A percentile compares a stretch with the other conserved stretches of the same genome.
phyloP scores from a whole-genome alignment of 2,113 vertebrate species.

The Oreotragus oreotragus region DNA sequence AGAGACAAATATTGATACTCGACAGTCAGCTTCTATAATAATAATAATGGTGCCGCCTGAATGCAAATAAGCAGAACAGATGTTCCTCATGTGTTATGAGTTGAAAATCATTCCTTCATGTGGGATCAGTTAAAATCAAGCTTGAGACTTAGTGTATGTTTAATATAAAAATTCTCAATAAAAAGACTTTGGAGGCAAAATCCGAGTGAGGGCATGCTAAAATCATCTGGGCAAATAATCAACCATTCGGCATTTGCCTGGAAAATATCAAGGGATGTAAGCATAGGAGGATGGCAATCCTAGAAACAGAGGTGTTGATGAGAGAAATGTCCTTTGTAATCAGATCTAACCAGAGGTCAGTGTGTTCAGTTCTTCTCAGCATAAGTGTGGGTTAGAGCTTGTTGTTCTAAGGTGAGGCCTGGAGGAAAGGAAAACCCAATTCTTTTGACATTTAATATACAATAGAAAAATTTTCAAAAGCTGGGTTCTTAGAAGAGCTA shows the following conservation, averaged over 20 bases:
- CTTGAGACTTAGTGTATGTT: conserved; percentile 62
- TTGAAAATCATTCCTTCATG: conserved; percentile 66
- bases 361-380: neutral
- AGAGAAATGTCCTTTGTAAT: conserved; percentile 45
- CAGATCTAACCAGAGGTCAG: neutral
- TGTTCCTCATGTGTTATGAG: conserved; percentile 66
- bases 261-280: conserved; percentile 31
- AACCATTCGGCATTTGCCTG: conserved; percentile 25
- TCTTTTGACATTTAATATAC: conserved; percentile 7
- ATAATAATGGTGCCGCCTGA: conserved; percentile 23
- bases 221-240: conserved; percentile 55
- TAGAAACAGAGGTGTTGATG: conserved; percentile 18
- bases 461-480: conserved; percentile 12
- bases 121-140: conserved; percentile 71
- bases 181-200: conserved; percentile 59
- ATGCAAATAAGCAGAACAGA: conserved; percentile 70
- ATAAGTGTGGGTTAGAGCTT: neutral
- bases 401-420: neutral
- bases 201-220: conserved; percentile 9
- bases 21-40: conserved; percentile 58
- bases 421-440: neutral
- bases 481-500: neutral
- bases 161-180: conserved; percentile 70
- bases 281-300: neutral
- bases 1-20: conserved; percentile 67